Conservation (phyloP, 2,113 vertebrate species). For the Nicator chloris region DNA sequence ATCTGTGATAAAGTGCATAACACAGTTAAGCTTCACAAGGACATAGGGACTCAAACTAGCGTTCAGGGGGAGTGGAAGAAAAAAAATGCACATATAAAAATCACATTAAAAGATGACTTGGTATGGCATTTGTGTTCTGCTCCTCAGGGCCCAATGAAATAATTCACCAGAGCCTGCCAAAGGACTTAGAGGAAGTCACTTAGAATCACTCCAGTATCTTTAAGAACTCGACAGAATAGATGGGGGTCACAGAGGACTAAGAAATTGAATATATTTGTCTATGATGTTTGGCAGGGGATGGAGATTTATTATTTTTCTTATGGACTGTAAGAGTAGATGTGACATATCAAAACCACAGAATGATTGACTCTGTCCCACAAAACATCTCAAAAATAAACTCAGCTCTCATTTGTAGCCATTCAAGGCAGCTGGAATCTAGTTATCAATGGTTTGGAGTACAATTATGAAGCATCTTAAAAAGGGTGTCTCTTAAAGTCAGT, state of each 20-base stretch:
- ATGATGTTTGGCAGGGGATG: background rate
- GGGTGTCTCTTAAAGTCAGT: rapidly evolving
- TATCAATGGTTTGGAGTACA: background rate
- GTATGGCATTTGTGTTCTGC: background rate
- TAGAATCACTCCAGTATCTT: background rate
- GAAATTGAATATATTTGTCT: background rate
- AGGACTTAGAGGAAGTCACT: background rate
- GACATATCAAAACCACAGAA: background rate
- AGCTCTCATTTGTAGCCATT: background rate
- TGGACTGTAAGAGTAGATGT: background rate
- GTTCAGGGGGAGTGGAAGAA: background rate
- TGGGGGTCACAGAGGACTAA: background rate
- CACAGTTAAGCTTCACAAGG: background rate
- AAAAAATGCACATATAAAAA: background rate
- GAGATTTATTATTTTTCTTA: background rate
- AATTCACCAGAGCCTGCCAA: background rate
- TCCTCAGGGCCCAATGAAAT: background rate
- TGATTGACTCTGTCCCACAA: background rate
- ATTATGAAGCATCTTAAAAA: background rate
- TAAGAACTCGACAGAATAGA: background rate
- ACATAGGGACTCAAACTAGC: background rate
- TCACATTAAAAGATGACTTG: background rate
- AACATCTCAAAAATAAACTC: background rate
- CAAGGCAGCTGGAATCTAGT: background rate
- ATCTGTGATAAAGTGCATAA: background rate